phyloP scores from a whole-genome alignment of 2,888 invertebrate genomes.

The Torymus tubicola region DNA sequence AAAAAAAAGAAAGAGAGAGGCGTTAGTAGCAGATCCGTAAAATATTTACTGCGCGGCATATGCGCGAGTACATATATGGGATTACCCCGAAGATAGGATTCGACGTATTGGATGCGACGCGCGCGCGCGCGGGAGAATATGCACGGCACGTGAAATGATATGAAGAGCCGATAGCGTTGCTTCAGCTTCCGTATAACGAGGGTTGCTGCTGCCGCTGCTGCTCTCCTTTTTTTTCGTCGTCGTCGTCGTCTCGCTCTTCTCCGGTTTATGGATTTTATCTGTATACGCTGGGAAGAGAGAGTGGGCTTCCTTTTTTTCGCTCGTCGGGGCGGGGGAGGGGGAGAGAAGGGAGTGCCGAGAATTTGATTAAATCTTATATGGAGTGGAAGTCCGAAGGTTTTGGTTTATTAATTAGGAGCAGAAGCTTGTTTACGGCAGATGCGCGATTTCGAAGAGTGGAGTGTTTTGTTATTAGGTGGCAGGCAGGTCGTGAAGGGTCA shows the following conservation, averaged over 20 bases:
- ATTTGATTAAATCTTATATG: constrained; percentile 50
- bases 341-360: constrained; percentile 14
- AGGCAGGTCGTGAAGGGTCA: too few relatives aligned
- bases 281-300: constrained; percentile 35
- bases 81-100: constrained; percentile 69
- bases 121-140: constrained; percentile 55
- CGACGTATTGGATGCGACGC: constrained; percentile 63
- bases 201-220: not conserved
- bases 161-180: constrained; percentile 58
- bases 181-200: constrained; percentile 42
- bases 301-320: constrained; percentile 16
- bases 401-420: constrained; percentile 51
- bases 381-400: constrained; percentile 24
- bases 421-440: not conserved
- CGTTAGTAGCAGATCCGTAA: constrained; percentile 63
- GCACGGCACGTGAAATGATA: constrained; percentile 53
- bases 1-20: constrained; percentile 18
- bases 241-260: not conserved
- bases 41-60: constrained; percentile 73
- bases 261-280: constrained; percentile 54
- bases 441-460: too few relatives aligned
- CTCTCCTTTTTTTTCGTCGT: not conserved
- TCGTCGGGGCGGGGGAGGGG: not conserved
- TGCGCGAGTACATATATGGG: constrained; percentile 61
- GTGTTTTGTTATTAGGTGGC: not conserved